Conservation (phyloP, 2,113 vertebrate genomes). For the Illadopsis cleaveri region DNA sequence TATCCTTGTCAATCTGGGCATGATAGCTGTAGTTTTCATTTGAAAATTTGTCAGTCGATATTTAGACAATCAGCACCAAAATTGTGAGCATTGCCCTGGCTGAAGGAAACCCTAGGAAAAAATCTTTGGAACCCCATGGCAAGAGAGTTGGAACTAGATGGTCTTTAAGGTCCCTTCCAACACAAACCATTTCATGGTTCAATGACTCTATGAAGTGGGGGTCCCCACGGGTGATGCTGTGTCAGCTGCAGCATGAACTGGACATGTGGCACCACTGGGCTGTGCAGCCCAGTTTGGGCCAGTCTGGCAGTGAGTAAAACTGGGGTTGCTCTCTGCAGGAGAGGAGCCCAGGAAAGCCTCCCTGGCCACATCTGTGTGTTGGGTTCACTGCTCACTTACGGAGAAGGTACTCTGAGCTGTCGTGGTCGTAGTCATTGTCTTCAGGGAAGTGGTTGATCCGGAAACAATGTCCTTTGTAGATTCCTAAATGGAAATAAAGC, state of each 20-base stretch:
- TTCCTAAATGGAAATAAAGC: conserved; percentile 74
- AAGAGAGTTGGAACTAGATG: background rate
- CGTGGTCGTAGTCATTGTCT: conserved; percentile 94
- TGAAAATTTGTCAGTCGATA: background rate
- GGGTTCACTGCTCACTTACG: conserved; percentile 78
- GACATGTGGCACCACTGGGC: background rate
- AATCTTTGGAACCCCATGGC: background rate
- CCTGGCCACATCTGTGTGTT: accelerated
- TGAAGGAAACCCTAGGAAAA: background rate
- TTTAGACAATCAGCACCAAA: background rate
- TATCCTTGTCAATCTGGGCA: accelerated
- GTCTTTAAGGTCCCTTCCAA: background rate
- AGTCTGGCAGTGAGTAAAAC: background rate
- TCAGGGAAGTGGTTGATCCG: conserved; percentile 97
- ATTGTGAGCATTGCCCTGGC: background rate
- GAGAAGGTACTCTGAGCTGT: conserved; percentile 96
- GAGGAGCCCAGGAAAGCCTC: background rate
- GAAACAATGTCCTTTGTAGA: conserved; percentile 95
- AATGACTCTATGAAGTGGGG: accelerated
- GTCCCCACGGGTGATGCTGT: background rate
- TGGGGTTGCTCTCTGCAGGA: background rate
- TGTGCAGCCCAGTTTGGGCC: background rate
- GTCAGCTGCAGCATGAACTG: background rate
- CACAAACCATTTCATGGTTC: background rate
- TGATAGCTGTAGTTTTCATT: background rate